A percentile compares a stretch with the other conserved stretches of the same genome.
These are phyloP conservation scores for Phyllotis vaccarum DNA, from an alignment of 2,797 vertebrate species.

Conservation along the genomic window DNA sequence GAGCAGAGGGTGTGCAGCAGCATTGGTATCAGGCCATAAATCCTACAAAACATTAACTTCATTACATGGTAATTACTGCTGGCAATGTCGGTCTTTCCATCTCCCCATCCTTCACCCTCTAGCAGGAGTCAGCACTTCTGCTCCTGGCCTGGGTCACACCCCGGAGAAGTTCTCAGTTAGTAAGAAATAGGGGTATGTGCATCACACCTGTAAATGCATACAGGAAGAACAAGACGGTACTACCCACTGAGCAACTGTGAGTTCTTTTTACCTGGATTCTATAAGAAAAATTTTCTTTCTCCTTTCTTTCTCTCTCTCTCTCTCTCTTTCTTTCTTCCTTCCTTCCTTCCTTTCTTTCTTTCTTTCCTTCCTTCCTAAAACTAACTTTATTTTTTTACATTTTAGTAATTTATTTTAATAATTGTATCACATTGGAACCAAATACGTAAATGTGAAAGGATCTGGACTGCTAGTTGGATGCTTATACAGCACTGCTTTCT, in stretches of 20 bases:
- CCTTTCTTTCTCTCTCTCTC: no score
- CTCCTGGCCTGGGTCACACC: slow-evolving; percentile 87
- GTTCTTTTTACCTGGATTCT: not conserved
- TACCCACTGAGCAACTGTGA: no score
- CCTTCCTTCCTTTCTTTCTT: no score
- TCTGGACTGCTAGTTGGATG: no score
- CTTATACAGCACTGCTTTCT: no score
- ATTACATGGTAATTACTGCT: slow-evolving; percentile 91
- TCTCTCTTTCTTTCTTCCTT: no score
- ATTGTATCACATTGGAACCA: no score
- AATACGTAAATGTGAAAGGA: no score
- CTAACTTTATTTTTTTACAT: no score
- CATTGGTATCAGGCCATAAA: slow-evolving; percentile 92
- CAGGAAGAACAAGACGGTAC: not conserved
- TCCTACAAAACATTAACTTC: slow-evolving; percentile 94
- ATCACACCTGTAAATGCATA: not conserved
- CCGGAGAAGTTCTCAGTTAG: slow-evolving; percentile 80
- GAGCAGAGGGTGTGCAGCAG: slow-evolving; percentile 84
- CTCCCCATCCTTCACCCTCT: slow-evolving; percentile 87
- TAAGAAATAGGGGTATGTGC: not conserved
- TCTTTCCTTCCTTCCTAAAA: no score
- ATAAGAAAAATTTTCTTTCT: not conserved
- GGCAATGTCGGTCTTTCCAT: slow-evolving; percentile 87
- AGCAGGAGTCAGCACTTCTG: slow-evolving; percentile 86
- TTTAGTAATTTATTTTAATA: no score